phyloP scores from a whole-genome alignment of 2,797 vertebrate genomes.

The Gallinago solitaria region DNA sequence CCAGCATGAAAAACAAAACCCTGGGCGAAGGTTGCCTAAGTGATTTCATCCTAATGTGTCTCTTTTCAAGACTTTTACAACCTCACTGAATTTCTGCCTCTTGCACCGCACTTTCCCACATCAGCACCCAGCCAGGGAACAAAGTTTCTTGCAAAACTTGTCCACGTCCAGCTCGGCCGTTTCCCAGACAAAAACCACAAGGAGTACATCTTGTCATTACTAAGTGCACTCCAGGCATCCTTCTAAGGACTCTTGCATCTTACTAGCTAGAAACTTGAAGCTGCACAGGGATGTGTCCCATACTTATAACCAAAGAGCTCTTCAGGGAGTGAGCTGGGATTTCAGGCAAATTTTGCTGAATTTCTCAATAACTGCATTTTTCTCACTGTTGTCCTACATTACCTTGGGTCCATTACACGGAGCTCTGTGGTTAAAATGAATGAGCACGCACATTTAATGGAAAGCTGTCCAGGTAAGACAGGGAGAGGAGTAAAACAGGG shows the following conservation, averaged over 20 bases:
- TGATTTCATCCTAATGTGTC: neutral
- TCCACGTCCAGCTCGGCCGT: rapidly evolving
- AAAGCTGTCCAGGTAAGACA: neutral
- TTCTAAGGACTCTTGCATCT: neutral
- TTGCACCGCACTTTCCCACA: neutral
- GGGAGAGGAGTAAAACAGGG: neutral
- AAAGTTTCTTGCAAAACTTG: neutral
- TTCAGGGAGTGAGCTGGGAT: neutral
- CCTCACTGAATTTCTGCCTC: neutral
- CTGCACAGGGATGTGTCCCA: neutral
- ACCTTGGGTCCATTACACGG: neutral
- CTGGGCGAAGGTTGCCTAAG: neutral
- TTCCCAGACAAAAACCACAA: neutral
- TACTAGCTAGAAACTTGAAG: neutral
- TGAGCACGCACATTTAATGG: neutral
- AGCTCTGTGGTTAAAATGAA: neutral
- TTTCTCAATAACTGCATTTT: neutral
- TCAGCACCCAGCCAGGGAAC: neutral
- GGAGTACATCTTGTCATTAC: neutral
- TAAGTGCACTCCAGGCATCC: neutral
- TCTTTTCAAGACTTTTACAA: neutral
- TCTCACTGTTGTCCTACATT: neutral
- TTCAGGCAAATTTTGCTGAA: neutral
- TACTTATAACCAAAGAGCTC: neutral
- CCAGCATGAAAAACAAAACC: neutral